These are phyloP conservation scores for Drosophila kambysellisi DNA, from an alignment of 2,888 invertebrate genomes.

Conservation along the genomic window DNA sequence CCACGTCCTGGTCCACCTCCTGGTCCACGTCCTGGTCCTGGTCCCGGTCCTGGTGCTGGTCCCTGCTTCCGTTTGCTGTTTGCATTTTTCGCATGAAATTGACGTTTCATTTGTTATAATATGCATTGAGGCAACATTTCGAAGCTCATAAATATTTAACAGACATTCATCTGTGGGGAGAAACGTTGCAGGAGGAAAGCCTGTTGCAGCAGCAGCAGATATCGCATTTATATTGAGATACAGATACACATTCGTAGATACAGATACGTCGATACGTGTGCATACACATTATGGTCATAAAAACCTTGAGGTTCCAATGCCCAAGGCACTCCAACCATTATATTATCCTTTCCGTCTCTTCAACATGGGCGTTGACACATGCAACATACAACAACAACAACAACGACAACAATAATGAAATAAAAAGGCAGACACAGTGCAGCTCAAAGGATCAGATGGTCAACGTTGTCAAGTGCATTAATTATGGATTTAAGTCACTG, in stretches of 20 bases:
- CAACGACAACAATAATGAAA: slow-evolving; percentile 9
- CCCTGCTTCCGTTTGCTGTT: slow-evolving; percentile 43
- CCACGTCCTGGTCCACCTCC: background rate
- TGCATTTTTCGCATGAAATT: slow-evolving; percentile 71
- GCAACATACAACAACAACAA: slow-evolving; percentile 33
- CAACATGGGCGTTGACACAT: slow-evolving; percentile 50
- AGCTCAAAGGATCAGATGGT: slow-evolving; percentile 46
- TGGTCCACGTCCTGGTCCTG: background rate
- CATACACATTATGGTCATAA: slow-evolving; percentile 54
- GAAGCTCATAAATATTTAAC: slow-evolving; percentile 79
- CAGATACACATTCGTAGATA: slow-evolving; percentile 24
- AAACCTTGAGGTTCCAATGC: slow-evolving; percentile 41
- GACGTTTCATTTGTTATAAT: slow-evolving; percentile 81
- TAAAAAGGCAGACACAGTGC: slow-evolving; percentile 7
- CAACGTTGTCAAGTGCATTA: slow-evolving; percentile 43
- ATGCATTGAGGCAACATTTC: slow-evolving; percentile 79
- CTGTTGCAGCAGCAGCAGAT: slow-evolving; percentile 45
- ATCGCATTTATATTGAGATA: slow-evolving; percentile 37
- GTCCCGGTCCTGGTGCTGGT: slow-evolving; percentile 1
- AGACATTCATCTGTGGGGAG: slow-evolving; percentile 72
- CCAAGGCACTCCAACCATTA: background rate
- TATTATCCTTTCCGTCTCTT: background rate
- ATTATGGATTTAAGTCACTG: slow-evolving; percentile 56
- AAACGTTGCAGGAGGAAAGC: slow-evolving; percentile 44
- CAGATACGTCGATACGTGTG: slow-evolving; percentile 29